Evolutionary conservation across 2,888 invertebrate species (phyloP), one percentile per base, ranked within the genome.

Genomic region (Emmelina monodactyla): DNA sequence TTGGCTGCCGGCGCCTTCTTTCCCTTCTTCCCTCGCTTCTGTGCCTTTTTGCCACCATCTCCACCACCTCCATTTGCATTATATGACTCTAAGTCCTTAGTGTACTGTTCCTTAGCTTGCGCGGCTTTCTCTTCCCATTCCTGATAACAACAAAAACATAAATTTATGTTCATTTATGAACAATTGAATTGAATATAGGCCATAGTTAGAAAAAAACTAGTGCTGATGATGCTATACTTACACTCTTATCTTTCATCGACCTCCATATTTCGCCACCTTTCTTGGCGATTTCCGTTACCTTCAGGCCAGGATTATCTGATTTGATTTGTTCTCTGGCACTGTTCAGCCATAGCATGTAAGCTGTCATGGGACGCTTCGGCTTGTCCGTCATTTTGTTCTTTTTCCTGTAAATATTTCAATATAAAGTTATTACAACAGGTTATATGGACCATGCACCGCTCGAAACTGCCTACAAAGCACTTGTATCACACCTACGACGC

Each of bases 191-290:
- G n/a, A n/a, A n/a, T n/a, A n/a, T n/a, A n/a, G n/a, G n/a, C n/a
- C n/a, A n/a, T n/a, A n/a, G n/a, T n/a, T n/a, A n/a, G n/a, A n/a
- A n/a, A n/a, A n/a, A n/a, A n/a, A n/a, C n/a, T n/a, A n/a, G n/a
- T n/a, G n/a, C n/a, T n/a, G n/a, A n/a, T 28, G 10, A 44, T 40
- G 40, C 32, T 35, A 37, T 49, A 73, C 86, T 80, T 73, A 91
- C 91, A 41, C 88, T 85, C 82, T 94, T 95, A 57, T 94, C 92
- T 55, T 88, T 89, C 62, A 97, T 79, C 40, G 87, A 88, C 55
- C 91, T 89, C 98, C 98, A 99, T 80, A 94, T 81, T 82, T 97
- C 96, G 32, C 97, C 97, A 38, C 90, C 97, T 58, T 92, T 94
- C 75, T 95, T 97, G 28, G 95, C 90, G 41, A 97, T 87, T 58